These are phyloP conservation scores for Triplophysa yarkandensis DNA, from an alignment of 2,797 vertebrate species.

Conservation along the genomic window DNA sequence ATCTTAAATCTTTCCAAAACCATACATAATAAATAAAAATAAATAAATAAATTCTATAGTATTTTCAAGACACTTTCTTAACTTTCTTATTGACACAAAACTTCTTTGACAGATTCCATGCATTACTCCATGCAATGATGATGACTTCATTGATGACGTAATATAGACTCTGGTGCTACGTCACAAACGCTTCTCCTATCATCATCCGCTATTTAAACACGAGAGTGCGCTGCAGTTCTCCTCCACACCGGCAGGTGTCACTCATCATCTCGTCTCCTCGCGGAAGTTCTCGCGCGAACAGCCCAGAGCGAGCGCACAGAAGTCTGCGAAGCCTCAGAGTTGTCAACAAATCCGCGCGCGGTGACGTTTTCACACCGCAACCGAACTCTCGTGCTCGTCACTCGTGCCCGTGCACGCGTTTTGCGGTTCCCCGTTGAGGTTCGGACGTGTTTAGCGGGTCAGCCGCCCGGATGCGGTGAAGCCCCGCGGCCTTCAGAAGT, in stretches of 20 bases:
- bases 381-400: not conserved
- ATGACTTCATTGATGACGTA: no score
- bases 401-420: not conserved
- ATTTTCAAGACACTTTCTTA: no score
- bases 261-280: not conserved
- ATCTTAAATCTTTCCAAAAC: no score
- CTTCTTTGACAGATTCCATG: no score
- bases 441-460: slow-evolving; percentile 54
- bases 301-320: slow-evolving; percentile 27
- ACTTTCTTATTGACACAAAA: no score
- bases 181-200: no score
- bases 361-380: not conserved
- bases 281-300: slow-evolving; percentile 44
- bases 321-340: slow-evolving; percentile 23
- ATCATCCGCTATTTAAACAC: no score
- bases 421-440: not conserved
- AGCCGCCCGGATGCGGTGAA: slow-evolving; percentile 75
- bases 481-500: slow-evolving; percentile 34
- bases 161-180: no score
- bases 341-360: slow-evolving; percentile 47
- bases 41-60: no score
- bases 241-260: slow-evolving; percentile 40
- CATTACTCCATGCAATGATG: no score
- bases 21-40: no score
- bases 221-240: not conserved